Conservation (phyloP, 2,113 vertebrate species). For the Mesitornis unicolor region DNA sequence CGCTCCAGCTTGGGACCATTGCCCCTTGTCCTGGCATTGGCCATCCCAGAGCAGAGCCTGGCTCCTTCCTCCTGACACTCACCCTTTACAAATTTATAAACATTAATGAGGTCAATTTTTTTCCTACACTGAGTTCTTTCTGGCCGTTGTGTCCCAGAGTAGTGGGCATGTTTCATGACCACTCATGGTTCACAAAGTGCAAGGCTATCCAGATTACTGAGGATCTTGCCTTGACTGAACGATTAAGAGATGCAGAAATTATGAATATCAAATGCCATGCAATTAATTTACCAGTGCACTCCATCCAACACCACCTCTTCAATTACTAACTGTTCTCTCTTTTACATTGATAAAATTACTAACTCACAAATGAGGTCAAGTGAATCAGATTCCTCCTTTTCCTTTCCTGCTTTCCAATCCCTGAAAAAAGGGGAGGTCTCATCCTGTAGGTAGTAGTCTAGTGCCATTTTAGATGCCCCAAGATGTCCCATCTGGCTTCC, state of each 20-base stretch:
- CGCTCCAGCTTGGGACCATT: too few relatives aligned
- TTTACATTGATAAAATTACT: background rate
- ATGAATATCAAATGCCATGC: background rate
- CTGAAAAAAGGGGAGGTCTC: background rate
- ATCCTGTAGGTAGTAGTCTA: background rate
- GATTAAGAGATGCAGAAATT: background rate
- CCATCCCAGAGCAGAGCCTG: too few relatives aligned
- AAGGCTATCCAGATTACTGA: background rate
- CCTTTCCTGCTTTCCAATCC: background rate
- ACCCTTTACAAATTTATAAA: too few relatives aligned
- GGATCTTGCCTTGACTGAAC: background rate
- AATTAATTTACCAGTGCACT: background rate
- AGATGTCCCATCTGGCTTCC: background rate
- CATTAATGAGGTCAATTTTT: too few relatives aligned
- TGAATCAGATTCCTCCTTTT: background rate
- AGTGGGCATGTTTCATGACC: too few relatives aligned
- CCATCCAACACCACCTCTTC: background rate
- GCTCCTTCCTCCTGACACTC: too few relatives aligned
- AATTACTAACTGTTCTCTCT: background rate
- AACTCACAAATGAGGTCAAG: background rate
- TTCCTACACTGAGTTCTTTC: background rate
- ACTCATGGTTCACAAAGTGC: background rate
- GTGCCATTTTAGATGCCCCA: background rate
- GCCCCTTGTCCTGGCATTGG: too few relatives aligned
- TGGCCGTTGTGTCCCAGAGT: background rate